Percentiles rank a stretch among this genome's conserved stretches.
Conservation (phyloP, 2,113 vertebrate genomes). For the Cochlearius cochlearius region DNA sequence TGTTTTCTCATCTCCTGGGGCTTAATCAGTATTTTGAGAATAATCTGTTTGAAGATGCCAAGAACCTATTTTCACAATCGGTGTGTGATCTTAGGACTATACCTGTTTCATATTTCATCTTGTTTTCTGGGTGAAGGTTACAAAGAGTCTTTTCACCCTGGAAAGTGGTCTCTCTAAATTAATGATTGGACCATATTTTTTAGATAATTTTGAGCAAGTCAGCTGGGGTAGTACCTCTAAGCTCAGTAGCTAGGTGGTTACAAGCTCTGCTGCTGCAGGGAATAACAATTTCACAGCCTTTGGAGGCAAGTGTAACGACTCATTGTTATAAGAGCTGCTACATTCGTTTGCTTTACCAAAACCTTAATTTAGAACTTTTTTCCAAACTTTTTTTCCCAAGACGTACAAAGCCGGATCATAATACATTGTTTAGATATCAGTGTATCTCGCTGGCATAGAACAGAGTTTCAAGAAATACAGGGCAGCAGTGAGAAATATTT, state of each 20-base stretch:
- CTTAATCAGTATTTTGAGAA: neutral
- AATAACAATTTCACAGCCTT: neutral
- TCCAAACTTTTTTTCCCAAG: neutral
- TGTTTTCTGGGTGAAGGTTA: no score
- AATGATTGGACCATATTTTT: neutral
- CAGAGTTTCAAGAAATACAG: neutral
- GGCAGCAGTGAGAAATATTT: neutral
- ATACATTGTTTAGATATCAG: neutral
- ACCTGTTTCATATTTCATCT: no score
- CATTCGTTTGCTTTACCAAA: neutral
- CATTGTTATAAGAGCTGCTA: neutral
- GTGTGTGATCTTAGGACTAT: neutral
- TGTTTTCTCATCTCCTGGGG: neutral
- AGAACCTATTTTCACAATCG: neutral
- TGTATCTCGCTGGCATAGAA: neutral
- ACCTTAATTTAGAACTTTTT: neutral
- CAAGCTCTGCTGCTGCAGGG: neutral
- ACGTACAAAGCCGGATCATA: neutral
- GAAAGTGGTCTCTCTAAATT: neutral
- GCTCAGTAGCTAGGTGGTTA: neutral
- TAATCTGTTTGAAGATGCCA: neutral
- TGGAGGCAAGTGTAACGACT: neutral
- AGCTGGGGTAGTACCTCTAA: neutral
- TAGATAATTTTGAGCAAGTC: neutral
- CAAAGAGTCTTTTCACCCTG: neutral